Conservation (phyloP, 2,888 invertebrate species). For the Ryuthela nishihirai region DNA sequence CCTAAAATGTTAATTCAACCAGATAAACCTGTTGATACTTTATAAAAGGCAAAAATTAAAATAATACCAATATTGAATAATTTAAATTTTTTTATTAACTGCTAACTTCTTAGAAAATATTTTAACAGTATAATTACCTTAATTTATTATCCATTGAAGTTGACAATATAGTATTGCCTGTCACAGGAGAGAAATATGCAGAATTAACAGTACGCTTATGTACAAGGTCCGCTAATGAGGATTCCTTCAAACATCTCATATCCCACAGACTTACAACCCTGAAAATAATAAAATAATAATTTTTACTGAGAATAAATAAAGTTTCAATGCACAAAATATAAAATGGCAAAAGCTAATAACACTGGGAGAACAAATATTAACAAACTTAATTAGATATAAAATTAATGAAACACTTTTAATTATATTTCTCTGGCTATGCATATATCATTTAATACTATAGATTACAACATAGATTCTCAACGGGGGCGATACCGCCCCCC, state of each 20-base stretch:
- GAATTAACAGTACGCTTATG: conserved; percentile 46
- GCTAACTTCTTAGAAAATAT: background rate
- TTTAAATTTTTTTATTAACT: background rate
- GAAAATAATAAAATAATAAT: conserved; percentile 11
- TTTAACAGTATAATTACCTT: conserved; percentile 38
- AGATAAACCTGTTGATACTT: too few species aligned
- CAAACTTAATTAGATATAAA: too few species aligned
- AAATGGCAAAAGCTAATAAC: background rate
- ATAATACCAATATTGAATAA: background rate
- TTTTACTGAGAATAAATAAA: background rate
- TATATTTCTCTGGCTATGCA: too few species aligned
- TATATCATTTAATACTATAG: too few species aligned
- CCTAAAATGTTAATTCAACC: too few species aligned
- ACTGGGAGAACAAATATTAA: too few species aligned
- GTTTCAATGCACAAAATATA: background rate
- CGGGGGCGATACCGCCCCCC: too few species aligned
- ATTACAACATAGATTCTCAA: too few species aligned
- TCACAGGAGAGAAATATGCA: conserved; percentile 53
- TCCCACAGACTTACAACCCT: conserved; percentile 51
- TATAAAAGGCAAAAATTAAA: conserved; percentile 18
- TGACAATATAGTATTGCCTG: conserved; percentile 51
- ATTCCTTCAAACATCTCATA: conserved; percentile 46
- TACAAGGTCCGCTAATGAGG: conserved; percentile 43
- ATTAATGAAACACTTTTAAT: too few species aligned
- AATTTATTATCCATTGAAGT: conserved; percentile 51